Evolutionary conservation across 92 coral and sea anemone species (phyloP), one percentile per base, ranked within the genome.

Genomic region (Zoanthus sociatus): DNA sequence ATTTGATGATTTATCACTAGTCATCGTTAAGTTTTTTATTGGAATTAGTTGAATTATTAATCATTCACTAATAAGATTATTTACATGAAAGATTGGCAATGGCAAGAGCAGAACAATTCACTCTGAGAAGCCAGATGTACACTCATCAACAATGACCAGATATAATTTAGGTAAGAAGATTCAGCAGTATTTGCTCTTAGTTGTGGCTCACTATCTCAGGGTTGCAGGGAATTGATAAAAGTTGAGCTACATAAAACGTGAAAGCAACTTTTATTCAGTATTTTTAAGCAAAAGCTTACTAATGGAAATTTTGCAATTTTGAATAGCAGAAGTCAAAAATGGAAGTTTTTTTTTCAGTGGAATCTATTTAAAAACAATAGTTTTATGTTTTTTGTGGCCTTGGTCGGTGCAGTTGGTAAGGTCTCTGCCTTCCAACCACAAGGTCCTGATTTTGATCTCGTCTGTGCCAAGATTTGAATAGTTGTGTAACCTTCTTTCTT

Each of bases 111-210:
- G 48, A 53, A n/a, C 79, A 18, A 30, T 20, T 42, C 63, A 76
- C 16, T 20, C 79, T 5, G 48, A 76, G 79, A 76, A 76, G 79
- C 79, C 33, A 9, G 42, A 47, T 50, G 61, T 13, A 46, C 6
- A 16, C 17, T 53, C 79, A 76, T 10, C 31, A 76, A 3, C 33
- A 50, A 0, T 73, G 10, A 44, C 12, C 51, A 47, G 13, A 20
- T 37, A n/a, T 21, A 76, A 20, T 76, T 60, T 76, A 76, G 79
- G 79, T 76, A 76, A 76, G 79, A 53, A 16, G 11, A 71, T 71
- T 45, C 37, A 71, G 76, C 33, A 37, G 42, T 37, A 21, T 10
- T n/a, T 17, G 69, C 17, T 9, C 9, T 17, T 7, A 17, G 20
- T 7, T 31, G 31, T 69, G 30, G 33, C 21, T 67, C 13, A 21